Conservation (phyloP, 2,113 vertebrate genomes). For the Centropus bengalensis region DNA sequence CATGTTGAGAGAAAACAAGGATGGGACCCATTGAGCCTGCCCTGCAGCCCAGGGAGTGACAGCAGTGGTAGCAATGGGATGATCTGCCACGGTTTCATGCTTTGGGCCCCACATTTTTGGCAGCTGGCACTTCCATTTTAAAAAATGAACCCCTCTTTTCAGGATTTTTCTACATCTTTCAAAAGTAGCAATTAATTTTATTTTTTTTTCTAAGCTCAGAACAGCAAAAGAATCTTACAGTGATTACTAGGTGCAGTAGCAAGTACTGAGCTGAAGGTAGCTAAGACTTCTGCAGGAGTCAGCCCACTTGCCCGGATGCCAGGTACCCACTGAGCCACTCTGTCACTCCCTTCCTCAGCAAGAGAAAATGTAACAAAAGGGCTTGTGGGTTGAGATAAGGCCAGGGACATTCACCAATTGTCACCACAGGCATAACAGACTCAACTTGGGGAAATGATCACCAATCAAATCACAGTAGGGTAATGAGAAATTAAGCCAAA, state of each 20-base stretch:
- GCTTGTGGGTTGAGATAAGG: too few relatives aligned
- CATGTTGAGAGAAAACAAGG: accelerated
- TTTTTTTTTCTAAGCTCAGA: neutral
- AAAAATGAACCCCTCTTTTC: neutral
- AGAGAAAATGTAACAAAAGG: too few relatives aligned
- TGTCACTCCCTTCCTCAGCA: too few relatives aligned
- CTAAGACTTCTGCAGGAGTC: neutral
- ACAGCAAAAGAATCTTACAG: neutral
- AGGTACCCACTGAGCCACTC: too few relatives aligned
- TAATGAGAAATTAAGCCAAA: too few relatives aligned
- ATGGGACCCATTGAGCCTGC: neutral
- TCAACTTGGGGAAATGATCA: too few relatives aligned
- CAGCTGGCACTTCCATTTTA: accelerated
- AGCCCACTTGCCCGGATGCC: too few relatives aligned
- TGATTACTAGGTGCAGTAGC: neutral
- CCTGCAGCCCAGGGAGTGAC: neutral
- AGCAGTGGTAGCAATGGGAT: neutral
- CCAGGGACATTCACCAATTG: too few relatives aligned
- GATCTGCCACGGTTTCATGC: accelerated
- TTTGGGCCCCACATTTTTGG: too few relatives aligned
- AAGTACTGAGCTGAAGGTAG: neutral
- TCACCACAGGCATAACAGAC: too few relatives aligned
- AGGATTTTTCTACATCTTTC: neutral
- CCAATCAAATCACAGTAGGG: too few relatives aligned
- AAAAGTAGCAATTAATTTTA: neutral